Base-by-base conservation (phyloP, 2,888 invertebrate species). In the Petrolisthes manimaculis region DNA sequence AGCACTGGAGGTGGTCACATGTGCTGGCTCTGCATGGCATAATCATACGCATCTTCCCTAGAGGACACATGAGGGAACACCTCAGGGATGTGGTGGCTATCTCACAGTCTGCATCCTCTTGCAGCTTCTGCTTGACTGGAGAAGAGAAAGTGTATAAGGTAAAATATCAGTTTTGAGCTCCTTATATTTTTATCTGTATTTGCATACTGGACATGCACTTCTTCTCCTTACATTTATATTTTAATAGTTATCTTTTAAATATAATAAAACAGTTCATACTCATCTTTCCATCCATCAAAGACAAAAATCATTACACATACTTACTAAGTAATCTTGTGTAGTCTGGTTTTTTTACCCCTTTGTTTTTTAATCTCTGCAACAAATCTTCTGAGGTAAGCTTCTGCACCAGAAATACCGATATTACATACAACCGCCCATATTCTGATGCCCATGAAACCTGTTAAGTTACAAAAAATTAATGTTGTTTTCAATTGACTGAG, bases 1-100 rank as follows among this genome's bases (percentile, higher is more conserved):
- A 99, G 94, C 99, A 99, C 94, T 99, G 99, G 92, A 99, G 94
- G 94, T 99, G 99, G 54, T 96, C 95, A 92, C 99, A 99, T 18
- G 96, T 96, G 85, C 96, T 96, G 1, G 98, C 95, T 86, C 98
- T 95, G 93, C 97, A 97, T 0, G 99, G 98, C 77, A 97, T 92
- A 87, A 92, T 92, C 92, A 94, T 92, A 90, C 78, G 92, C 93
- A 78, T 92, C 71, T 91, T 90, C 92, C 98, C 97, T 92, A 99
- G 94, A 0, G 99, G 99, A 94, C 99, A 99, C 93, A 97, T 96
- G 18, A 99, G 94, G 0, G 98, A 98, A 4, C 99, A 98, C 86
- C 97, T 95, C 18, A 99, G 94, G 83, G 97, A 97, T 0, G 98
- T 99, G 0, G 99, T 98, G 0, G 98, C 98, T 91, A 99, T 91